These are phyloP conservation scores for Limnephilus rhombicus DNA, from an alignment of 2,888 invertebrate genomes.

Conservation along the genomic window DNA sequence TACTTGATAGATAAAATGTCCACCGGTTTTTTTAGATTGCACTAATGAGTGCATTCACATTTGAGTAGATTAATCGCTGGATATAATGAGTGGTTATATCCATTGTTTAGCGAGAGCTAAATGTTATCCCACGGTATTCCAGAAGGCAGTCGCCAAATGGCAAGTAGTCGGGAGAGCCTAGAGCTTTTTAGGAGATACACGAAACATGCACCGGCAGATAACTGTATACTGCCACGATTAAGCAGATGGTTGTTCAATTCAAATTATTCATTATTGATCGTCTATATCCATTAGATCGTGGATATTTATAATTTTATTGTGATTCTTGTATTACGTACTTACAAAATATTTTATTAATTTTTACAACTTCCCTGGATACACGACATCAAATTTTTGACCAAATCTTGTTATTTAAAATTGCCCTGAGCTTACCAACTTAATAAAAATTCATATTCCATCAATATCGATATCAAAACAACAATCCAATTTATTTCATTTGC, in stretches of 20 bases:
- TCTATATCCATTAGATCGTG: neutral
- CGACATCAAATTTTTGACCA: too few species aligned
- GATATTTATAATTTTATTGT: neutral
- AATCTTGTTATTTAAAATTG: too few species aligned
- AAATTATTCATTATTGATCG: neutral
- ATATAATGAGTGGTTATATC: neutral
- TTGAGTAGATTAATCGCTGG: neutral
- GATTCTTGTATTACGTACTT: neutral
- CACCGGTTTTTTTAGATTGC: neutral
- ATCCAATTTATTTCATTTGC: too few species aligned
- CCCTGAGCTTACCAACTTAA: too few species aligned
- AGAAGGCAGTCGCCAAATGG: slow-evolving; percentile 3
- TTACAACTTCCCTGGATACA: too few species aligned
- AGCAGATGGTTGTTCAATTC: slow-evolving; percentile 14
- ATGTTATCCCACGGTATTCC: slow-evolving; percentile 19
- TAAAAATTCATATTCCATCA: too few species aligned
- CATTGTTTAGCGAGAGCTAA: neutral
- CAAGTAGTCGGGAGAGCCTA: neutral
- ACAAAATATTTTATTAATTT: neutral
- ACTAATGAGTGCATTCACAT: neutral
- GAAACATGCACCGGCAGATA: slow-evolving; percentile 19
- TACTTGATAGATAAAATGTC: neutral
- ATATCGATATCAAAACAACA: too few species aligned
- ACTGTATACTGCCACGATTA: slow-evolving; percentile 18
- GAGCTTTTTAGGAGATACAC: slow-evolving; percentile 27